Base-by-base conservation (phyloP, 2,888 invertebrate genomes). In the Xylota segnis region DNA sequence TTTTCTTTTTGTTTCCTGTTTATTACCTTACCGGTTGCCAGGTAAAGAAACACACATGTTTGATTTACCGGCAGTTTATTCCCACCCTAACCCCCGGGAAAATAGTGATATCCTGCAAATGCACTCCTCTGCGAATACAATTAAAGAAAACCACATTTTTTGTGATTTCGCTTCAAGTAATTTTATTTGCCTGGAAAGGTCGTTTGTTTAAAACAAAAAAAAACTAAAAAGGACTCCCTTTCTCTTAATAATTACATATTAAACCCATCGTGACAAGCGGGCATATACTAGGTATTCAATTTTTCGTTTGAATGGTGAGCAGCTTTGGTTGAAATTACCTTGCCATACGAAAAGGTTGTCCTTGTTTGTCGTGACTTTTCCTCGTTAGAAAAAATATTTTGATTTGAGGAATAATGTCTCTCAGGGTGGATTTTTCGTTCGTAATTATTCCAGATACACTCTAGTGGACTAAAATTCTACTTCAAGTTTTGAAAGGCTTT, bases 321-420 rank as follows among this genome's bases (percentile, higher is more conserved):
- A 23, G 54, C 16, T 14, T 12, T 59, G 59, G 45, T 6, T 65
- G 37, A 52, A 66, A 40, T 66, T 47, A 50, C 18, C 47, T 34
- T 50, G 16, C n/a, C 10, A 32, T 27, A 27, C 18, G n/a, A n/a
- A 27, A 37, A 14, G 37, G 16, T 34, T 40, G 40, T 29, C 40
- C 61, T 68, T 54, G 43, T 68, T 84, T 84, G 65, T 84, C 84
- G 84, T 84, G 84, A 84, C 84, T 84, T 79, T 75, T 79, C 58
- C 68, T 84, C 84, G 84, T 84, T 84, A 70, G 68, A 65, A 56
- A 43, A 78, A 61, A 54, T 40, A 75, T 71, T 84, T 84, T 81
- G 84, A 84, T 84, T 84, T 71, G 37, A 81, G 54, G n/a, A 54
- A 66, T 68, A 81, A 74, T 74, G 79, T 74, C 74, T 81, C 66